phyloP scores from a whole-genome alignment of 2,888 invertebrate species.

The Pammene fasciana region DNA sequence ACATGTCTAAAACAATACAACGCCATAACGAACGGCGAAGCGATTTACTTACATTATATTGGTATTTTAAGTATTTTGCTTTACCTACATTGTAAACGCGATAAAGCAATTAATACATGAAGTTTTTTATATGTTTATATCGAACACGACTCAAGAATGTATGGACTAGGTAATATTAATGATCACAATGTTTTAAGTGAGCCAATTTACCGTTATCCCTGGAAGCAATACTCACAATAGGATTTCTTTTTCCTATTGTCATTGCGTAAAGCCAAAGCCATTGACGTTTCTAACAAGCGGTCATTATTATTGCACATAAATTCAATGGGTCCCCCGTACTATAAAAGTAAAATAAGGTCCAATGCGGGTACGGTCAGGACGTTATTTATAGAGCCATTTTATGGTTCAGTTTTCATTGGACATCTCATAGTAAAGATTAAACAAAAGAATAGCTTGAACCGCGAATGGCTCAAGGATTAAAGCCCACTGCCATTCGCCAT shows the following conservation, averaged over 20 bases:
- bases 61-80: no score
- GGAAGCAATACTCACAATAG: slow-evolving; percentile 13
- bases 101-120: not conserved
- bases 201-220: slow-evolving; percentile 4
- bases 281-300: slow-evolving; percentile 14
- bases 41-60: no score
- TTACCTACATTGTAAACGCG: not conserved
- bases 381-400: no score
- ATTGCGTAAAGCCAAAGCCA: slow-evolving; percentile 5
- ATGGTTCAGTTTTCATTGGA: no score
- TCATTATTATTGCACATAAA: slow-evolving; percentile 10
- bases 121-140: not conserved
- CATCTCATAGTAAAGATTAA: no score
- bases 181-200: slow-evolving; percentile 7
- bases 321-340: slow-evolving; percentile 5
- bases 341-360: slow-evolving; percentile 19
- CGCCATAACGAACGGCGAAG: no score
- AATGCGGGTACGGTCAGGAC: not conserved
- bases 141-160: slow-evolving; percentile 13
- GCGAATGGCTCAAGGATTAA: no score
- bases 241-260: slow-evolving; percentile 5
- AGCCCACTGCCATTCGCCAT: no score
- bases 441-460: no score
- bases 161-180: not conserved
- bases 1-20: no score